A percentile compares a stretch with the other conserved stretches of the same genome.
phyloP scores from a whole-genome alignment of 1,140 invertebrate species.

The Brachionus rotundiformis region DNA sequence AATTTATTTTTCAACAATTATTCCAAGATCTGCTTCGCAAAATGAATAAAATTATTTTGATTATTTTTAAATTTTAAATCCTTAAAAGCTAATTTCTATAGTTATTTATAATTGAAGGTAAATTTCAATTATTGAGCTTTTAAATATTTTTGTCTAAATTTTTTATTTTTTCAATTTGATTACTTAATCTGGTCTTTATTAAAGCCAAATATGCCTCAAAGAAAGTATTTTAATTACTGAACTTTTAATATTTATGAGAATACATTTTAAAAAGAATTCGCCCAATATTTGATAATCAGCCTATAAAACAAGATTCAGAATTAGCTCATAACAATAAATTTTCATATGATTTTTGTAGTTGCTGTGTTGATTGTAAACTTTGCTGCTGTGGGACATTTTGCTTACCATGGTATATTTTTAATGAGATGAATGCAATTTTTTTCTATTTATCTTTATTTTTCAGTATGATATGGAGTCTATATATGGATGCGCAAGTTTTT shows the following conservation, averaged over 20 bases:
- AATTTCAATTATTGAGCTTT: not conserved
- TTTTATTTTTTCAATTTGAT: no score
- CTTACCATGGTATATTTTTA: slow-evolving; percentile 5
- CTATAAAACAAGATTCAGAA: not conserved
- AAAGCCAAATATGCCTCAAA: not conserved
- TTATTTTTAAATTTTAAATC: not conserved
- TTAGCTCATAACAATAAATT: slow-evolving; percentile 40
- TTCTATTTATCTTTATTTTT: not conserved
- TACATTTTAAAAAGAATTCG: not conserved
- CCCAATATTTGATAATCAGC: not conserved
- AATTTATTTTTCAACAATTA: not conserved
- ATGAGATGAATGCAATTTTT: no score
- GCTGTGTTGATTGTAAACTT: slow-evolving; percentile 16
- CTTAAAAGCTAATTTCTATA: not conserved
- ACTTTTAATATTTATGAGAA: not conserved
- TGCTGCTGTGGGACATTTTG: slow-evolving; percentile 48
- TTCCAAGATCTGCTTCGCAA: not conserved
- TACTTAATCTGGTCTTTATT: no score
- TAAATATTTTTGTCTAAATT: not conserved
- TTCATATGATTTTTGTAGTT: slow-evolving; percentile 39
- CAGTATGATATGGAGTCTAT: slow-evolving; percentile 1
- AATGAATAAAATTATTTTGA: not conserved
- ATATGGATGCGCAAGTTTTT: slow-evolving; percentile 36
- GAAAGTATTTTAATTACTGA: not conserved
- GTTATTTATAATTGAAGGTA: not conserved